Base-by-base conservation (phyloP, 2,888 invertebrate genomes). In the Protula sp. region DNA sequence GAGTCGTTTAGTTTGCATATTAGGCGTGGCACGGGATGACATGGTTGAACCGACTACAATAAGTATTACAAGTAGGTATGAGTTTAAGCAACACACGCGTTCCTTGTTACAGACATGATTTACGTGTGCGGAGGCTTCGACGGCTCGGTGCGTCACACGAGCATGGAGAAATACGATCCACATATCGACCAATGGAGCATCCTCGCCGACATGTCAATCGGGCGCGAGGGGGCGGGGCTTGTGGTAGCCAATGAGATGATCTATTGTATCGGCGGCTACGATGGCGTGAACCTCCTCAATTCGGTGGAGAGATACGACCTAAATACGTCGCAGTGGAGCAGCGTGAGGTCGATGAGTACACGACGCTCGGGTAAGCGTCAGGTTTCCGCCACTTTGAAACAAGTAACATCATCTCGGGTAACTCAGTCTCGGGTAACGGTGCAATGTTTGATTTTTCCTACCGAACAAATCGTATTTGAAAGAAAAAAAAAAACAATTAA, bases 111-210 rank as follows among this genome's bases (percentile, higher is more conserved):
- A 79, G 79, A 76, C 53, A 69, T 71, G 62, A 72, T 80, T 4
- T 80, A 78, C 67, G 78, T 79, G 28, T 78, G 77, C 69, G 80
- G 80, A 22, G 80, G 80, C 1, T 80, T 80, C 68, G 80, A 80
- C 65, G 80, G 80, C 14, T 72, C 74, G 53, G 70, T 72, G 19
- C 69, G 80, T 3, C 77, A 78, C 64, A 73, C 74, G 14, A 76
- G 74, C 58, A 74, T 79, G 72, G 80, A 80, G 64, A 69, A 74
- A 26, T 80, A 78, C 60, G 73, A 76, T 64, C 76, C 78, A 2
- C 57, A 59, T 27, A 68, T 71, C 4, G 77, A 80, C 65, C 71
- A 75, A 60, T 80, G 80, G 80, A 67, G 67, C 22, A 64, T 73
- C 54, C 63, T 78, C 30, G 74, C 73, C 57, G 60, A 51, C 57